Percentiles rank a stretch among this genome's conserved stretches.
Conservation (phyloP, 1,140 invertebrate genomes). For the Forficula auricularia region DNA sequence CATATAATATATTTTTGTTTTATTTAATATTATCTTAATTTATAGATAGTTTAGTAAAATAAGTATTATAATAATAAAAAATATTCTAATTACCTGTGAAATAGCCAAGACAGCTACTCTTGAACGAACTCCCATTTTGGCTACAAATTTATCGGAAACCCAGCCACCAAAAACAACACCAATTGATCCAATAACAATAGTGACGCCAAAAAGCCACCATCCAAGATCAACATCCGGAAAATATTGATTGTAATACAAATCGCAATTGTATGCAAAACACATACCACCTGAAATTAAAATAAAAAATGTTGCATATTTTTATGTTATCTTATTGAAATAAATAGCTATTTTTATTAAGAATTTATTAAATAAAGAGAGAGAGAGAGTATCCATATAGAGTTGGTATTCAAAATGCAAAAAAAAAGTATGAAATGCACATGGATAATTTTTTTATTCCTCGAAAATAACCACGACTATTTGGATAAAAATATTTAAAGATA, state of each 20-base stretch:
- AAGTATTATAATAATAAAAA: too few relatives aligned
- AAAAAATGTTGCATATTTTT: background rate
- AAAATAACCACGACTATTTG: too few relatives aligned
- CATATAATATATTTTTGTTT: too few relatives aligned
- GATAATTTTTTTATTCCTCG: too few relatives aligned
- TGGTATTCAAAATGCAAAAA: too few relatives aligned
- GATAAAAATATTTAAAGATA: too few relatives aligned
- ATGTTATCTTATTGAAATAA: background rate
- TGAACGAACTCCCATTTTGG: slow-evolving; percentile 67
- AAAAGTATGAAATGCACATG: too few relatives aligned
- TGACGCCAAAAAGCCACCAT: slow-evolving; percentile 73
- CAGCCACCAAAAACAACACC: slow-evolving; percentile 77
- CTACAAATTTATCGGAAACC: slow-evolving; percentile 75
- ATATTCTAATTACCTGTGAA: slow-evolving; percentile 47
- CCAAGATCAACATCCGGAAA: slow-evolving; percentile 73
- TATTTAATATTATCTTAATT: too few relatives aligned
- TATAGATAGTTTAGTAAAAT: too few relatives aligned
- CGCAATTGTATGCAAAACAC: slow-evolving; percentile 78
- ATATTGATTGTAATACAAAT: slow-evolving; percentile 70
- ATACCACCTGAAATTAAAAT: slow-evolving; percentile 45
- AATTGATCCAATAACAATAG: slow-evolving; percentile 67
- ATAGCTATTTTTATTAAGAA: too few relatives aligned
- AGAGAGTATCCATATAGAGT: background rate
- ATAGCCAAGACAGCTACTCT: slow-evolving; percentile 64
- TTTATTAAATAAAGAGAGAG: background rate